These are phyloP conservation scores for Nothura maculosa DNA, from an alignment of 2,797 vertebrate genomes.

Conservation along the genomic window DNA sequence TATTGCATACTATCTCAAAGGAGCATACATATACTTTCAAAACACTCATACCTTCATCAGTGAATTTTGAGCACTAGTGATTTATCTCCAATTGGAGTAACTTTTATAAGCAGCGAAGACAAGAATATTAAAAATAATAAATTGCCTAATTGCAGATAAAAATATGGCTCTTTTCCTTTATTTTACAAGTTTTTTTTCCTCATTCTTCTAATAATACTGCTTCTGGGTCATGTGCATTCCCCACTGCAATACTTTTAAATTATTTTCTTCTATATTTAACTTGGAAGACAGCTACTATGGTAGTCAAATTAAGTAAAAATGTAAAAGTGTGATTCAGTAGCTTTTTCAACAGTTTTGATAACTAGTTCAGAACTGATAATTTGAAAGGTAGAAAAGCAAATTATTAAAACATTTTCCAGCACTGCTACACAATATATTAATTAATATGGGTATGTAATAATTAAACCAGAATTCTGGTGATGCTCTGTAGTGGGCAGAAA, in stretches of 20 bases:
- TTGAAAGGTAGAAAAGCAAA: constrained; percentile 26
- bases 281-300: background rate
- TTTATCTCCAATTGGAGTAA: background rate
- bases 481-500: background rate
- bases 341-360: background rate
- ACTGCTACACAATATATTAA: background rate
- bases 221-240: background rate
- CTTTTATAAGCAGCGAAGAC: background rate
- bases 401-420: constrained; percentile 20
- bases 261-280: background rate
- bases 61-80: background rate
- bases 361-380: constrained; percentile 11
- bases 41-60: background rate
- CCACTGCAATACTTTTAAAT: background rate
- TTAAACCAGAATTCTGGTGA: background rate
- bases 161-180: background rate
- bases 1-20: background rate
- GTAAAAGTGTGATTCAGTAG: constrained; percentile 7
- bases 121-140: background rate
- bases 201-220: background rate
- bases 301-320: constrained; percentile 3
- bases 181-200: background rate
- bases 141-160: background rate
- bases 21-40: background rate
- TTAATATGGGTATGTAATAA: background rate